Evolutionary conservation across 2,888 invertebrate species (phyloP).

Genomic region (Odontocolon sp.): DNA sequence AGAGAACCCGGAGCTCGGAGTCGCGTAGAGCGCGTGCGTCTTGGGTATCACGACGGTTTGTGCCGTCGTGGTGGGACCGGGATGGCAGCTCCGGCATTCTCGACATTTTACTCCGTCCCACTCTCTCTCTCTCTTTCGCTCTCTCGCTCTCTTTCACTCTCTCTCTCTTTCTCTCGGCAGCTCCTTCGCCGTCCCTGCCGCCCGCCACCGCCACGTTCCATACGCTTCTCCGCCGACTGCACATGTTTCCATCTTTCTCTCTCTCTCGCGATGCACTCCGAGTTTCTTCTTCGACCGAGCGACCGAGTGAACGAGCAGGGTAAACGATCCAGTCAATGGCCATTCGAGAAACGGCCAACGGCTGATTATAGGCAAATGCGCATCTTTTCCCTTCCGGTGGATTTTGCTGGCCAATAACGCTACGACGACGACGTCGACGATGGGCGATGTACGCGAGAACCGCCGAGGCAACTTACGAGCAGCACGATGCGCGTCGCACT

Average conservation of each 20-base stretch:
- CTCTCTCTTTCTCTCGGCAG: not conserved
- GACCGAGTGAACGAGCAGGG: too few relatives aligned
- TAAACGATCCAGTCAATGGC: too few relatives aligned
- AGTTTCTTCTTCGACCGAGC: too few relatives aligned
- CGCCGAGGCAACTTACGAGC: conserved; percentile 41
- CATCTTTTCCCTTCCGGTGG: too few relatives aligned
- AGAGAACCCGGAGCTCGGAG: conserved; percentile 17
- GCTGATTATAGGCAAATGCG: too few relatives aligned
- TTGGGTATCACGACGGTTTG: conserved; percentile 12
- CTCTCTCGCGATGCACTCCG: too few relatives aligned
- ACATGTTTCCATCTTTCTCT: too few relatives aligned
- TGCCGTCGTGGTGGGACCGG: conserved; percentile 51
- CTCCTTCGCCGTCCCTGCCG: conserved; percentile 12
- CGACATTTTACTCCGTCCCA: conserved; percentile 67
- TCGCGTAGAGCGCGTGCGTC: conserved; percentile 69
- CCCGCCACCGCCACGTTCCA: not conserved
- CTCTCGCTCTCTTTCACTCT: conserved; percentile 14
- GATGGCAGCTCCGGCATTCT: conserved; percentile 68
- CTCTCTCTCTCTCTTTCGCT: conserved; percentile 55
- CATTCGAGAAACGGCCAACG: too few relatives aligned
- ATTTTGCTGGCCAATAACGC: too few relatives aligned
- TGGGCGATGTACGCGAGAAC: conserved; percentile 37
- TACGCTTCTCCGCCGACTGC: too few relatives aligned
- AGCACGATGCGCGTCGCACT: conserved; percentile 24
- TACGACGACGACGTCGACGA: conserved; percentile 19